Conservation (phyloP, 1,140 invertebrate genomes). For the Drosophila punjabiensis region DNA sequence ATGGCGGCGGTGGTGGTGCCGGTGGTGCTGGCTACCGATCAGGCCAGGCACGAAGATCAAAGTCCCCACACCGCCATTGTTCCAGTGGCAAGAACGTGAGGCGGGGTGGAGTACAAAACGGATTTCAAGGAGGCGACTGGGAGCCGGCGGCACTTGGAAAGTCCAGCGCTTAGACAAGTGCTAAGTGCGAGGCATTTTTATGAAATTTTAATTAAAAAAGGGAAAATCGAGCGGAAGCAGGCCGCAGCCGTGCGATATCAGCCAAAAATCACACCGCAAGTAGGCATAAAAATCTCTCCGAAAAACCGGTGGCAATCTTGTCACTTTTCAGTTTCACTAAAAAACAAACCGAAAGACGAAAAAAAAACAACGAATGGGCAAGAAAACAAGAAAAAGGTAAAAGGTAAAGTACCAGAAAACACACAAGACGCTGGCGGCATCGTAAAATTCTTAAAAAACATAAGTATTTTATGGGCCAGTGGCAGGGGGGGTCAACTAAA, state of each 20-base stretch:
- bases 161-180: conserved; percentile 73
- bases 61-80: conserved; percentile 73
- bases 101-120: conserved; percentile 9
- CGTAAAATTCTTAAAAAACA: conserved; percentile 83
- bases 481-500: conserved; percentile 39
- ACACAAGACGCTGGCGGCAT: conserved; percentile 66
- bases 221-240: conserved; percentile 74
- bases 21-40: conserved; percentile 72
- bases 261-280: conserved; percentile 50
- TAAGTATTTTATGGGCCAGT: conserved; percentile 72
- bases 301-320: conserved; percentile 77
- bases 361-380: conserved; percentile 13
- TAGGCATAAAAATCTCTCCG: conserved; percentile 71
- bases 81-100: conserved; percentile 25
- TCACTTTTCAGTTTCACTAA: conserved; percentile 68
- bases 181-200: conserved; percentile 69
- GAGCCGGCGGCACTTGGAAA: conserved; percentile 57
- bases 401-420: conserved; percentile 58
- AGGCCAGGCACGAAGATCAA: conserved; percentile 67
- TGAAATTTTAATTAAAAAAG: conserved; percentile 75
- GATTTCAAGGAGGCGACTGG: conserved; percentile 31
- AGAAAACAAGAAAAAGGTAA: conserved; percentile 42
- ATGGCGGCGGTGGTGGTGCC: conserved; percentile 57
- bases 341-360: neutral
- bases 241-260: conserved; percentile 47